These are phyloP conservation scores for Mesopsocus fuscifrons DNA, from an alignment of 2,888 invertebrate genomes.

Conservation along the genomic window DNA sequence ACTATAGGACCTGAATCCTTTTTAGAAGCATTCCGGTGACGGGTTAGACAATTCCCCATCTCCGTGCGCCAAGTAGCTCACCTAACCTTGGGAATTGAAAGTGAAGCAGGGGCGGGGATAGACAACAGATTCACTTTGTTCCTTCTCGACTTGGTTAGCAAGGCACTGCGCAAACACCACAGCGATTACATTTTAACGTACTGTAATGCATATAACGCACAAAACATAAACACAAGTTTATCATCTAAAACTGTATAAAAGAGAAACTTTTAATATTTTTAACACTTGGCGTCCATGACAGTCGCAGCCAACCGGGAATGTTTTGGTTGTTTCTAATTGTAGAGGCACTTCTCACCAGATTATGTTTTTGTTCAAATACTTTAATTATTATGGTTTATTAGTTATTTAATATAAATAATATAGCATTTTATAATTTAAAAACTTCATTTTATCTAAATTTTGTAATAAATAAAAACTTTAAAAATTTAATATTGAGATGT, in stretches of 20 bases:
- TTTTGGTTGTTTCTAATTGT: constrained; percentile 2
- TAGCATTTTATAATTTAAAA: no score
- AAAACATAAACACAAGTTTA: neutral
- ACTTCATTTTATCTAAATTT: no score
- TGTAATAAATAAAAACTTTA: no score
- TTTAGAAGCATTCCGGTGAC: constrained; percentile 6
- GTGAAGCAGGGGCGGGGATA: neutral
- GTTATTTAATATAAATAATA: no score
- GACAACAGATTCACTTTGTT: neutral
- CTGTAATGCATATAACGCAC: no score
- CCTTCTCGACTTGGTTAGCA: no score
- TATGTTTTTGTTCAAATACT: constrained; percentile 2
- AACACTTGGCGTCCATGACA: neutral
- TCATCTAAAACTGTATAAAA: neutral
- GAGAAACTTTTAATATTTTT: neutral
- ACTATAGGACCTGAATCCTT: constrained; percentile 2
- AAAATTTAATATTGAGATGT: no score
- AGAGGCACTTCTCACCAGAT: neutral
- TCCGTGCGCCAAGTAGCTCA: neutral
- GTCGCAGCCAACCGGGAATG: neutral
- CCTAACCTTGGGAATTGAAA: constrained; percentile 8
- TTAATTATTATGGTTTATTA: no score
- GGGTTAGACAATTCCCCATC: constrained; percentile 8
- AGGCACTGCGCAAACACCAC: no score
- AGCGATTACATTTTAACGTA: no score